Conservation (phyloP, 1,140 invertebrate genomes). For the Temnothorax nylanderi region DNA sequence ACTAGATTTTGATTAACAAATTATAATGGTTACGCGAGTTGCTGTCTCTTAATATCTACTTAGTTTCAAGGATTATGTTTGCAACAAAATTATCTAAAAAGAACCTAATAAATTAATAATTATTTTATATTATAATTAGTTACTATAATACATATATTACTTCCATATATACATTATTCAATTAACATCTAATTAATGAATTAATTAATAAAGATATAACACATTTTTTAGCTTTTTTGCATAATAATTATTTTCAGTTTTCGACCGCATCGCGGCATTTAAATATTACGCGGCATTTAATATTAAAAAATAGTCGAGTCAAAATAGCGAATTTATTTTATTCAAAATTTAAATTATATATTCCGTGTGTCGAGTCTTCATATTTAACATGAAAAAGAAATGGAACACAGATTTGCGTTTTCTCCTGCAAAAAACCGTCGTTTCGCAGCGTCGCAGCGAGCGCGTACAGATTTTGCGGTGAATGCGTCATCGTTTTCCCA, state of each 20-base stretch:
- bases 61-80: neutral
- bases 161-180: neutral
- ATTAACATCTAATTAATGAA: neutral
- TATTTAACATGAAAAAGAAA: neutral
- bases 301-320: neutral
- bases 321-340: neutral
- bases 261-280: neutral
- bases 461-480: neutral
- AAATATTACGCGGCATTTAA: neutral
- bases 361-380: neutral
- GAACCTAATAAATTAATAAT: neutral
- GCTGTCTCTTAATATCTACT: neutral
- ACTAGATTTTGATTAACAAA: neutral
- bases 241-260: neutral
- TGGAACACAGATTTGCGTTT: neutral
- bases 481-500: slow-evolving; percentile 64
- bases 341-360: neutral
- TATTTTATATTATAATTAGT: neutral
- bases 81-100: neutral
- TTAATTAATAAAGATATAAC: neutral
- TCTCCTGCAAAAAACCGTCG: neutral
- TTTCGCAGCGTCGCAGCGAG: neutral
- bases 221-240: neutral
- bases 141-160: too few species aligned
- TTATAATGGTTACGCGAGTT: neutral